phyloP scores from a whole-genome alignment of 2,797 vertebrate genomes.

The Parauchenoglanis ngamensis region DNA sequence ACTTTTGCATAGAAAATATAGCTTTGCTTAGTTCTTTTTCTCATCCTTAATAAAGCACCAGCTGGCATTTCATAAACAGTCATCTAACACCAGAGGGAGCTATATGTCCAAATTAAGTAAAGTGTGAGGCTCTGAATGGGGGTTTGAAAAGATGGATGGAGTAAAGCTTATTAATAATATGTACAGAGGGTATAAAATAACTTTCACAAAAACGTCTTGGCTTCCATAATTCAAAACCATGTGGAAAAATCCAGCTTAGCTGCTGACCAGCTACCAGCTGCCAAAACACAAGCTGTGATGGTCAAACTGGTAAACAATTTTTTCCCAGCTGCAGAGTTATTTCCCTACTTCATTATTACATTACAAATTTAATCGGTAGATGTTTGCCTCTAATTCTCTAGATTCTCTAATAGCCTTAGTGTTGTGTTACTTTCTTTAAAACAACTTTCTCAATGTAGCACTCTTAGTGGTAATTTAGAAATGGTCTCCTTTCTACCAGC shows the following conservation, averaged over 20 bases:
- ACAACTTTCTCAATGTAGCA: not conserved
- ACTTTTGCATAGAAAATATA: not conserved
- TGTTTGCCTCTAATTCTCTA: not conserved
- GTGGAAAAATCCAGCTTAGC: not conserved
- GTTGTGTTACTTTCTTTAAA: not conserved
- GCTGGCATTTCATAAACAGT: not conserved
- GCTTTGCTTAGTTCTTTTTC: not conserved
- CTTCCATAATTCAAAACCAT: not conserved
- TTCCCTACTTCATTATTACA: not conserved
- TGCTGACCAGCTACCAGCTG: not conserved
- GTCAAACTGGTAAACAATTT: not conserved
- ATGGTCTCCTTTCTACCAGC: not conserved
- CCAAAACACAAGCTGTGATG: not conserved
- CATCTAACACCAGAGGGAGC: slow-evolving; percentile 34
- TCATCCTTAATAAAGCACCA: not conserved
- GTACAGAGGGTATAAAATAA: not conserved
- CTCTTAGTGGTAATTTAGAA: not conserved
- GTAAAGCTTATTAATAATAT: not conserved
- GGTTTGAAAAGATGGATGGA: not conserved
- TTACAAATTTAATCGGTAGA: not conserved
- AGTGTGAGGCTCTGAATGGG: not conserved
- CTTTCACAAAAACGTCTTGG: not conserved
- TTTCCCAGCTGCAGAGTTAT: not conserved
- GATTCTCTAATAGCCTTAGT: not conserved
- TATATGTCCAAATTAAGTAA: slow-evolving; percentile 12